These are phyloP conservation scores for Caenorhabditis sp. DNA, from an alignment of 2,888 invertebrate genomes.

Conservation along the genomic window DNA sequence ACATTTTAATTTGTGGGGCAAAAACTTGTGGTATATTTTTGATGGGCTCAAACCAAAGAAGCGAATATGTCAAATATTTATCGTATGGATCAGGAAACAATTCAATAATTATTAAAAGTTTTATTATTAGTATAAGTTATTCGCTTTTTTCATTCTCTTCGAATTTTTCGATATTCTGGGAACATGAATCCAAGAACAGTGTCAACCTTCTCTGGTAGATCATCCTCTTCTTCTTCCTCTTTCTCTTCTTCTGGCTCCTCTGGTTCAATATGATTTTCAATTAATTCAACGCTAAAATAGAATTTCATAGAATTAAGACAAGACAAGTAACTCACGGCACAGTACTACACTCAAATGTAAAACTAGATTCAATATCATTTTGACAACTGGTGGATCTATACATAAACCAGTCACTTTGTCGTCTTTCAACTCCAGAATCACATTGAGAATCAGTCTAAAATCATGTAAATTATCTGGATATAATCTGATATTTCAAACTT, in stretches of 20 bases:
- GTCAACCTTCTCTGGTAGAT: constrained; percentile 39
- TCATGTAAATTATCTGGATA: constrained; percentile 14
- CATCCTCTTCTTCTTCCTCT: constrained; percentile 17
- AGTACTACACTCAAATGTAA: constrained; percentile 28
- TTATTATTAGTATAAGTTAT: background rate
- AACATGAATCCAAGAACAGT: constrained; percentile 39
- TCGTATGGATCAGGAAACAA: background rate
- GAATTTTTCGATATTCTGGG: constrained; percentile 21
- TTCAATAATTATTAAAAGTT: background rate
- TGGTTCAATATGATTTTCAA: constrained; percentile 2
- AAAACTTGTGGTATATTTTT: no score
- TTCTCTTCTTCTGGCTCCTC: background rate
- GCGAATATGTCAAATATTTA: no score
- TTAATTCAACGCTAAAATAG: background rate
- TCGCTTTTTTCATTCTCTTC: background rate
- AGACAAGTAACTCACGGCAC: constrained; percentile 6
- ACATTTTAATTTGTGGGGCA: no score
- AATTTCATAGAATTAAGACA: no score
- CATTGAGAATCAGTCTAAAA: constrained; percentile 14
- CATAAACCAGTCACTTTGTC: constrained; percentile 41
- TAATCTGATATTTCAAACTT: background rate
- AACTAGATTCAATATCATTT: constrained; percentile 17
- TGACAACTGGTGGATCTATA: constrained; percentile 30
- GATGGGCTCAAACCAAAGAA: no score
- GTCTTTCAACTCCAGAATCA: constrained; percentile 33